Evolutionary conservation across 2,113 vertebrate species (phyloP).

Genomic region (Paramisgurnus dabryanus): DNA sequence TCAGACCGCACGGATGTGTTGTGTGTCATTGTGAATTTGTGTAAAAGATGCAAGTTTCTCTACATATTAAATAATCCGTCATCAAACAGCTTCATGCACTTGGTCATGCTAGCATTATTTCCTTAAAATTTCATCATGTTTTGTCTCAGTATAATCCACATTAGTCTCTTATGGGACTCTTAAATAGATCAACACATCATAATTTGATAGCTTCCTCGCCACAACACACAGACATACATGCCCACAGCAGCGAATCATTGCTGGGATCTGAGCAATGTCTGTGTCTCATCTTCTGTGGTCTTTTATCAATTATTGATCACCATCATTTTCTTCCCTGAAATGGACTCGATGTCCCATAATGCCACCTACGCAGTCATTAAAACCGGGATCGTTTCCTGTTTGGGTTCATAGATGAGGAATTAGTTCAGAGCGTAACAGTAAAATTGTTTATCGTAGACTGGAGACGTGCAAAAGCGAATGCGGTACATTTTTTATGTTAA

Average conservation of each 20-base stretch:
- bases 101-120: too few species aligned
- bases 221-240: slow-evolving; percentile 12
- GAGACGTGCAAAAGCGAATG: background rate
- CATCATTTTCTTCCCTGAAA: slow-evolving; percentile 25
- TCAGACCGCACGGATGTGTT: background rate
- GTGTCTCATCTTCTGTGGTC: background rate
- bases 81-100: too few species aligned
- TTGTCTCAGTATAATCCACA: background rate
- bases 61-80: too few species aligned
- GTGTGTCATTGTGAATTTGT: background rate
- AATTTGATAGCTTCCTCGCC: slow-evolving; percentile 31
- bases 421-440: background rate
- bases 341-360: slow-evolving; percentile 34
- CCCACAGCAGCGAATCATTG: background rate
- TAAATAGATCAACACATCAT: slow-evolving; percentile 36
- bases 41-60: background rate
- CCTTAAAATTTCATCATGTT: too few species aligned
- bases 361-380: slow-evolving; percentile 24
- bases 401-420: slow-evolving; percentile 11
- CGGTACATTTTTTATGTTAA: background rate
- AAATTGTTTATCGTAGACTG: background rate
- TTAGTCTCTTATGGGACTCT: background rate
- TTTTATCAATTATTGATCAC: slow-evolving; percentile 28
- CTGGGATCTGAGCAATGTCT: background rate
- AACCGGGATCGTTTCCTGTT: slow-evolving; percentile 30